These are phyloP conservation scores for Atta colombica DNA, from an alignment of 1,140 invertebrate genomes.

Conservation along the genomic window DNA sequence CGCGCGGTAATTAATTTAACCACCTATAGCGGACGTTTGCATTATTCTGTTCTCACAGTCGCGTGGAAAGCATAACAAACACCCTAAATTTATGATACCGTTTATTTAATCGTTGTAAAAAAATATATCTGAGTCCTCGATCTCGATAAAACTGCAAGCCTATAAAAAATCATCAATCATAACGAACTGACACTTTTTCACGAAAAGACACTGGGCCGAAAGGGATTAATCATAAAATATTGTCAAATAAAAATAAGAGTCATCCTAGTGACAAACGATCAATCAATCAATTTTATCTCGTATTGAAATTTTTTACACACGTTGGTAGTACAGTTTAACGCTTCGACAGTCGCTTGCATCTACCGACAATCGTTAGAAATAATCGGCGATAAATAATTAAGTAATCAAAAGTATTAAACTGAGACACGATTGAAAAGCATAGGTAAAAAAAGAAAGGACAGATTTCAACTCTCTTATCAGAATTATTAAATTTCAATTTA, in stretches of 20 bases:
- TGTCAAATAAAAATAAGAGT: slow-evolving; percentile 31
- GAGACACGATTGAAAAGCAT: too few species aligned
- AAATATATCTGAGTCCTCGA: not conserved
- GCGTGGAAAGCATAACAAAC: slow-evolving; percentile 2
- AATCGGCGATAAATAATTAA: slow-evolving; percentile 38
- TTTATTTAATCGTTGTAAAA: slow-evolving; percentile 18
- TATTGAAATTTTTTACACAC: slow-evolving; percentile 24
- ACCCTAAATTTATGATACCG: slow-evolving; percentile 27
- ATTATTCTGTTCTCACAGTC: slow-evolving; percentile 13
- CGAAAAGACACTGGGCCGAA: slow-evolving; percentile 7
- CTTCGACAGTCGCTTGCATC: not conserved
- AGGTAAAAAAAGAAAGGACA: too few species aligned
- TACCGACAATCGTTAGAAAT: slow-evolving; percentile 1
- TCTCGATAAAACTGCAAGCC: slow-evolving; percentile 9
- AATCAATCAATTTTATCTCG: slow-evolving; percentile 12
- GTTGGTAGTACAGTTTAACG: not conserved
- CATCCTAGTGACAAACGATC: slow-evolving; percentile 21
- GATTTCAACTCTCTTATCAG: too few species aligned
- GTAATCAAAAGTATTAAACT: not conserved
- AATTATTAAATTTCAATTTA: too few species aligned
- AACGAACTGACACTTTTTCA: slow-evolving; percentile 14
- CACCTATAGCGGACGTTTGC: slow-evolving; percentile 25
- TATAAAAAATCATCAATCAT: slow-evolving; percentile 42
- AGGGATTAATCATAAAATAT: slow-evolving; percentile 27
- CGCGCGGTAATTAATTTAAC: slow-evolving; percentile 48